Evolutionary conservation across 1,140 invertebrate species (phyloP).

Genomic region (Nephotettix cincticeps): DNA sequence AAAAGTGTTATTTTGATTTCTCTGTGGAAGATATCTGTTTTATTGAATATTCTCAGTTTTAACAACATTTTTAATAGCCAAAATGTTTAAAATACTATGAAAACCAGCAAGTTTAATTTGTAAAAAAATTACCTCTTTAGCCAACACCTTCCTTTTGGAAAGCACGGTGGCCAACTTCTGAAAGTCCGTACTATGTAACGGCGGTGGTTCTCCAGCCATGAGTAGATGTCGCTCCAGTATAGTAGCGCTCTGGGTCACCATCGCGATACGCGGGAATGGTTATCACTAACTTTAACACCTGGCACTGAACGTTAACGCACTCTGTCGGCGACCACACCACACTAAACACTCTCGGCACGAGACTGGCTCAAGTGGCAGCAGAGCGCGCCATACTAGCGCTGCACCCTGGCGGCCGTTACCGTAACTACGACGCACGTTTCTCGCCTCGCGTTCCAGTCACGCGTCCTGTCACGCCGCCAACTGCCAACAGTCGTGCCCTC

Average conservation of each 20-base stretch:
- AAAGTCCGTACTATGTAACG: constrained; percentile 4
- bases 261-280: background rate
- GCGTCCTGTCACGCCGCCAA: too few species aligned
- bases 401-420: background rate
- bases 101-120: too few species aligned
- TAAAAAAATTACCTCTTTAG: constrained; percentile 27
- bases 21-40: too few species aligned
- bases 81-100: too few species aligned
- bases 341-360: too few species aligned
- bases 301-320: too few species aligned
- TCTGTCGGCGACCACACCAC: too few species aligned
- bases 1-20: too few species aligned
- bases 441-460: background rate
- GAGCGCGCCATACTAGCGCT: background rate
- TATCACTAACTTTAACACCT: background rate
- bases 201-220: constrained; percentile 25
- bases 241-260: constrained; percentile 35
- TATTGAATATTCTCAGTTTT: too few species aligned
- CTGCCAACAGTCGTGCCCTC: too few species aligned
- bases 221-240: constrained; percentile 30
- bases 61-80: too few species aligned
- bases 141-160: constrained; percentile 19
- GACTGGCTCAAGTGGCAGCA: too few species aligned
- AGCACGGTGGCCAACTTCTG: constrained; percentile 11
- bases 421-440: background rate